phyloP scores from a whole-genome alignment of 2,888 invertebrate genomes.

The Pelosia muscerda region DNA sequence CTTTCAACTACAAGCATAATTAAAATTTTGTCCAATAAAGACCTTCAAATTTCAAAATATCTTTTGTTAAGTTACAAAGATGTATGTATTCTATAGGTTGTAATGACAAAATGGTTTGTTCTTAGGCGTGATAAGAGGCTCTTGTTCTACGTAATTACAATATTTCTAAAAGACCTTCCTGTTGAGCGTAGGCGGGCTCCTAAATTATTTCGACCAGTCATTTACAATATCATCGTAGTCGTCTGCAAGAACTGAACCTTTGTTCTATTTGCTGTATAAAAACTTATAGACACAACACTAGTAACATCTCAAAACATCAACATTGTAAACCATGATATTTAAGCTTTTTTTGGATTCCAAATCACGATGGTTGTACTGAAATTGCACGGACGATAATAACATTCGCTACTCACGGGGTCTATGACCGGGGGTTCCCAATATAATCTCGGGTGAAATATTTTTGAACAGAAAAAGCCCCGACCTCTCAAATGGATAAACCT shows the following conservation, averaged over 20 bases:
- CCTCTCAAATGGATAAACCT: neutral
- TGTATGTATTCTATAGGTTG: constrained; percentile 26
- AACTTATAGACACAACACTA: neutral
- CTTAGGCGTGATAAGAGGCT: constrained; percentile 11
- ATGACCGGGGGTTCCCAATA: neutral
- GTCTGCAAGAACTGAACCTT: neutral
- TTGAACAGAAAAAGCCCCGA: neutral
- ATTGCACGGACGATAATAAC: neutral
- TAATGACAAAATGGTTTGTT: constrained; percentile 20
- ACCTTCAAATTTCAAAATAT: constrained; percentile 26
- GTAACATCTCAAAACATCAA: neutral
- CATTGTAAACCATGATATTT: neutral
- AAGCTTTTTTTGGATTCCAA: neutral
- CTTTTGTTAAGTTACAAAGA: constrained; percentile 26
- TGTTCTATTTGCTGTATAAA: neutral
- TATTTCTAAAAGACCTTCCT: constrained; percentile 17
- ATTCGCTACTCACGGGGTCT: neutral
- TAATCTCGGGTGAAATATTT: neutral
- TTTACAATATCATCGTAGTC: neutral
- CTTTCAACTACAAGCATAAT: constrained; percentile 28
- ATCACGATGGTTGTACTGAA: neutral
- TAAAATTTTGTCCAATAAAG: constrained; percentile 36
- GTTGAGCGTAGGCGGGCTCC: neutral
- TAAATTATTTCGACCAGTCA: neutral
- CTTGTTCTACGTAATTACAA: constrained; percentile 30